Conservation (phyloP, 2,888 invertebrate genomes). For the Phortica magna region DNA sequence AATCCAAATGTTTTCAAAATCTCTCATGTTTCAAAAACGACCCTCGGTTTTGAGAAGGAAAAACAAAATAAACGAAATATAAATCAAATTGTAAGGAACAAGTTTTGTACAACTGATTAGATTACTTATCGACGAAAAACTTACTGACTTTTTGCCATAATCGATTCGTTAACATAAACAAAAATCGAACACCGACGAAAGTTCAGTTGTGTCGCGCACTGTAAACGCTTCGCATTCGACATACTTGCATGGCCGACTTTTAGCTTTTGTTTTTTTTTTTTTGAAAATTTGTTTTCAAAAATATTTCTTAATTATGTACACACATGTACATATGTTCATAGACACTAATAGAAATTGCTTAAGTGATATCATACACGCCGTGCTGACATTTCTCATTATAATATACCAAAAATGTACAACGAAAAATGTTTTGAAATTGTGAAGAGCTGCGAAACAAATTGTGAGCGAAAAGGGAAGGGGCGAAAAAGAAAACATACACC, state of each 20-base stretch:
- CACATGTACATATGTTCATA: background rate
- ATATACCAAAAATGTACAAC: conserved; percentile 51
- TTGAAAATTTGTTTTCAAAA: too few relatives aligned
- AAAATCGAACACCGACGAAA: too few relatives aligned
- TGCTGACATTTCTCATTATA: background rate
- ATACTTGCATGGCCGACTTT: too few relatives aligned
- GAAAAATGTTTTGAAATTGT: conserved; percentile 34
- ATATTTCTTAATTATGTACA: background rate
- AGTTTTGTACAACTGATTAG: conserved; percentile 9
- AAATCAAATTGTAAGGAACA: conserved; percentile 3
- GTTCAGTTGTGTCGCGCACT: too few relatives aligned
- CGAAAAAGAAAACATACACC: conserved; percentile 33
- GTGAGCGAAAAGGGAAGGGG: conserved; percentile 34
- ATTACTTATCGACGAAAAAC: conserved; percentile 8
- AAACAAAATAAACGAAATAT: background rate
- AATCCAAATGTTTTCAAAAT: too few relatives aligned
- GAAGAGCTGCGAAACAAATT: conserved; percentile 36
- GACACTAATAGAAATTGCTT: conserved; percentile 6
- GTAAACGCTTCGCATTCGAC: too few relatives aligned
- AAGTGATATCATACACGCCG: conserved; percentile 61
- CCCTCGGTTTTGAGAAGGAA: background rate
- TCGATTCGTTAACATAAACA: too few relatives aligned
- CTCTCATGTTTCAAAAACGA: too few relatives aligned
- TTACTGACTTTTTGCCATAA: background rate
- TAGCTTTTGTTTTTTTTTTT: too few relatives aligned